Evolutionary conservation across 2,113 vertebrate genomes (phyloP).

Genomic region (Petroica traversi): DNA sequence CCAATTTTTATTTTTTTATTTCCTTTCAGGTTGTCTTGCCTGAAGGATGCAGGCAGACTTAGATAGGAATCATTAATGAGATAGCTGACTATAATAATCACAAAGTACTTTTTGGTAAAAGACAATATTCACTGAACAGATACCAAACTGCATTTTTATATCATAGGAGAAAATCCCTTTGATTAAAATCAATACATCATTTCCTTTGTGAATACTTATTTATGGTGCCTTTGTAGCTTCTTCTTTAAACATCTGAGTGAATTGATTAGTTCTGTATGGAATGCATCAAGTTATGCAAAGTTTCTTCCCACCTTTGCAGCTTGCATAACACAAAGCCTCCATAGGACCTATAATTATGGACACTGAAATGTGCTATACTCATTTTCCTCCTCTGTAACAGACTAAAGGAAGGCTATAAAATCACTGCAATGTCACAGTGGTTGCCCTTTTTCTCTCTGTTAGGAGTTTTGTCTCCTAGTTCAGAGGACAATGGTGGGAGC

Average conservation of each 20-base stretch:
- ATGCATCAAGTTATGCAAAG: neutral
- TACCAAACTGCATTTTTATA: neutral
- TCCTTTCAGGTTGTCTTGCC: neutral
- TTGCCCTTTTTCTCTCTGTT: neutral
- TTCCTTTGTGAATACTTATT: neutral
- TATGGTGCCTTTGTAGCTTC: neutral
- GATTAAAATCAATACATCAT: neutral
- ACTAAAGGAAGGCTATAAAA: neutral
- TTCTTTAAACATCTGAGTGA: neutral
- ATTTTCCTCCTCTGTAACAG: neutral
- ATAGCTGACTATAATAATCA: neutral
- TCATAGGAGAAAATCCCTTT: neutral
- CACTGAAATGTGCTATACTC: neutral
- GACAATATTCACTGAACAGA: neutral
- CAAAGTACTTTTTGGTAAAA: neutral
- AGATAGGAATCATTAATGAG: neutral
- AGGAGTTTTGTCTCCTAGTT: neutral
- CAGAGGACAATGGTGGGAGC: neutral
- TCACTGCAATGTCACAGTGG: neutral
- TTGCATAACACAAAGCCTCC: neutral
- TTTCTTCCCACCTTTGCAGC: neutral
- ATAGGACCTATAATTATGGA: neutral
- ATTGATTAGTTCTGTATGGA: neutral
- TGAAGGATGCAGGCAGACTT: neutral
- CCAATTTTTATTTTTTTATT: neutral